A percentile compares a stretch with the other conserved stretches of the same genome.
Conservation (phyloP, 2,888 invertebrate species). For the Drosophila paramelanica region DNA sequence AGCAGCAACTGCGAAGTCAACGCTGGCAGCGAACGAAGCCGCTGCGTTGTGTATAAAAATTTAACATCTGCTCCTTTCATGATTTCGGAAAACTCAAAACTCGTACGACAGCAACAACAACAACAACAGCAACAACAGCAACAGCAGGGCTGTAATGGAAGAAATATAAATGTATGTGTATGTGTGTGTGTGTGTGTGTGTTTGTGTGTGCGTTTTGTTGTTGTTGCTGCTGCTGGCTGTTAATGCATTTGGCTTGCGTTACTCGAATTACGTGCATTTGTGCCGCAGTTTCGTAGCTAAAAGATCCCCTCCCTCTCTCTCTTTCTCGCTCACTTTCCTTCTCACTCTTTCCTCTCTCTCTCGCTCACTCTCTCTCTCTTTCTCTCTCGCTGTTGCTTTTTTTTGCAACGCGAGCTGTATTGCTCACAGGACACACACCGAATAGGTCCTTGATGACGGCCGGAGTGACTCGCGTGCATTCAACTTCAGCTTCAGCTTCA, state of each 20-base stretch:
- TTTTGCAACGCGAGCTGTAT: conserved; percentile 22
- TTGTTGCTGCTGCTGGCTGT: conserved; percentile 52
- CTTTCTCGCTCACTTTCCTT: not conserved
- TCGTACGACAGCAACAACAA: conserved; percentile 62
- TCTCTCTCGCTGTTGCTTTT: conserved; percentile 6
- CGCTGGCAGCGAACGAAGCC: conserved; percentile 40
- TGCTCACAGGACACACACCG: conserved; percentile 48
- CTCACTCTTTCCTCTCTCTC: not conserved
- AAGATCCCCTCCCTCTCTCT: conserved; percentile 31
- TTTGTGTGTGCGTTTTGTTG: conserved; percentile 23
- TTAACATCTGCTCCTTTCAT: conserved; percentile 85
- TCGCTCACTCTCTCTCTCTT: no score
- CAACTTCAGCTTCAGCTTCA: conserved; percentile 78
- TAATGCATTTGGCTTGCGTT: conserved; percentile 80
- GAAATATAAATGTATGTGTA: conserved; percentile 58
- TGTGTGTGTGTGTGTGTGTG: conserved; percentile 18
- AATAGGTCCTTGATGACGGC: conserved; percentile 61
- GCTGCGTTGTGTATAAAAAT: conserved; percentile 78
- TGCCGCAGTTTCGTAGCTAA: conserved; percentile 59
- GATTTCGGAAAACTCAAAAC: conserved; percentile 85
- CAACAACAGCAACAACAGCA: conserved; percentile 46
- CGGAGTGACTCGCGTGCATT: conserved; percentile 67
- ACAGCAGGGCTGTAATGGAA: conserved; percentile 72
- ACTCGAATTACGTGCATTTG: conserved; percentile 79
- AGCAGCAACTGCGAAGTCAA: conserved; percentile 31